Percentiles rank a stretch among this genome's conserved stretches.
phyloP scores from a whole-genome alignment of 2,113 vertebrate species.

The Labeo rohita region DNA sequence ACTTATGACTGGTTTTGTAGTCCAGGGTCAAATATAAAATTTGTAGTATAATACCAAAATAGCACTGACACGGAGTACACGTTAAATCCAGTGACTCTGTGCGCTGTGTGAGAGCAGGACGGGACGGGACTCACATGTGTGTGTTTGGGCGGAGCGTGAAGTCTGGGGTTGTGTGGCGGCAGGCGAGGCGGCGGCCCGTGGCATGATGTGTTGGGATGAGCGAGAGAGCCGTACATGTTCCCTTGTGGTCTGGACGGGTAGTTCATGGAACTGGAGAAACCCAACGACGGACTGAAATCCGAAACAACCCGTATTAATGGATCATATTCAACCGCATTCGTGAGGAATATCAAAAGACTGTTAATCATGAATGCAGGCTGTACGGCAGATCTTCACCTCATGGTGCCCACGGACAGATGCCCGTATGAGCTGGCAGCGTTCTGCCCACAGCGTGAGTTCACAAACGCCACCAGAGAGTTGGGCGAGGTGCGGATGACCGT shows the following conservation, averaged over 20 bases:
- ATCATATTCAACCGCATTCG: too few relatives aligned
- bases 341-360: background rate
- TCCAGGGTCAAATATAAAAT: too few relatives aligned
- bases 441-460: constrained; percentile 91
- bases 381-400: constrained; percentile 80
- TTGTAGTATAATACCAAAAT: too few relatives aligned
- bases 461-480: constrained; percentile 94
- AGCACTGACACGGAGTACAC: too few relatives aligned
- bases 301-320: background rate
- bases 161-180: constrained; percentile 75
- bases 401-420: constrained; percentile 91
- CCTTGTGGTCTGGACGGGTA: constrained; percentile 83
- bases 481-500: constrained; percentile 96
- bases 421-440: constrained; percentile 88
- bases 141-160: constrained; percentile 79
- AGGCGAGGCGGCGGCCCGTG: constrained; percentile 70
- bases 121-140: constrained; percentile 81
- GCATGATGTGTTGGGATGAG: constrained; percentile 68
- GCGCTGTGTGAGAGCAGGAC: too few relatives aligned
- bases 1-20: too few relatives aligned
- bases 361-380: background rate
- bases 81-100: too few relatives aligned
- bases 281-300: constrained; percentile 84
- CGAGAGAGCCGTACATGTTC: constrained; percentile 76
- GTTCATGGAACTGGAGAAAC: constrained; percentile 84